These are phyloP conservation scores for Solea senegalensis DNA, from an alignment of 2,113 vertebrate species.

Conservation along the genomic window DNA sequence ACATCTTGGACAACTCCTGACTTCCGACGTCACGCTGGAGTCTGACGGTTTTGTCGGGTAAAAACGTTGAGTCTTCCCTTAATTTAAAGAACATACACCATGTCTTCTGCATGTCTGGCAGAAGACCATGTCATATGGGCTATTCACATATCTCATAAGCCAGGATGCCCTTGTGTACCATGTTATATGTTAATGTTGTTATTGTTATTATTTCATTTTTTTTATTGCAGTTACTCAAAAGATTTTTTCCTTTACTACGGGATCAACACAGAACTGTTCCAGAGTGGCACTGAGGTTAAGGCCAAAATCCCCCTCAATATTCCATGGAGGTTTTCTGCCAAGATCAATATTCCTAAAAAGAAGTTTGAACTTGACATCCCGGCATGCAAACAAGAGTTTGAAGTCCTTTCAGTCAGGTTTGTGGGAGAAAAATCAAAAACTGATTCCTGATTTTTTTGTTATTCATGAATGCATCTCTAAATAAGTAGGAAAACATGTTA, in stretches of 20 bases:
- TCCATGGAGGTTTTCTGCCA: slow-evolving; percentile 74
- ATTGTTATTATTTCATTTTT: neutral
- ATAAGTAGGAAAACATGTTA: neutral
- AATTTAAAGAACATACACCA: neutral
- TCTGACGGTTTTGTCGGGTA: slow-evolving; percentile 80
- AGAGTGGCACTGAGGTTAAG: slow-evolving; percentile 74
- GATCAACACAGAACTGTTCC: slow-evolving; percentile 81
- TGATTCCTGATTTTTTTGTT: too few relatives aligned
- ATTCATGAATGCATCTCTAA: neutral
- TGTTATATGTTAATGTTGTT: neutral
- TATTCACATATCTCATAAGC: neutral
- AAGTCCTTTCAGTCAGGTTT: slow-evolving; percentile 72
- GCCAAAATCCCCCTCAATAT: slow-evolving; percentile 54
- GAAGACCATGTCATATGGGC: neutral
- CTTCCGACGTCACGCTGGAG: slow-evolving; percentile 71
- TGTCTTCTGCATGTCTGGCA: neutral
- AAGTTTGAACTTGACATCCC: slow-evolving; percentile 70
- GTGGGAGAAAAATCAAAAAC: neutral
- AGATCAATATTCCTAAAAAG: slow-evolving; percentile 60
- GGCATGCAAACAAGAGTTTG: slow-evolving; percentile 58
- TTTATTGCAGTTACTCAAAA: slow-evolving; percentile 64
- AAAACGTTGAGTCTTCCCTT: slow-evolving; percentile 1
- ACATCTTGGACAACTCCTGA: slow-evolving; percentile 65
- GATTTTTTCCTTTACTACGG: slow-evolving; percentile 78
- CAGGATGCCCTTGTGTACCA: neutral